Percentiles rank a stretch among this genome's conserved stretches.
Conservation (phyloP, 2,113 vertebrate genomes). For the Crotalus helleri region DNA sequence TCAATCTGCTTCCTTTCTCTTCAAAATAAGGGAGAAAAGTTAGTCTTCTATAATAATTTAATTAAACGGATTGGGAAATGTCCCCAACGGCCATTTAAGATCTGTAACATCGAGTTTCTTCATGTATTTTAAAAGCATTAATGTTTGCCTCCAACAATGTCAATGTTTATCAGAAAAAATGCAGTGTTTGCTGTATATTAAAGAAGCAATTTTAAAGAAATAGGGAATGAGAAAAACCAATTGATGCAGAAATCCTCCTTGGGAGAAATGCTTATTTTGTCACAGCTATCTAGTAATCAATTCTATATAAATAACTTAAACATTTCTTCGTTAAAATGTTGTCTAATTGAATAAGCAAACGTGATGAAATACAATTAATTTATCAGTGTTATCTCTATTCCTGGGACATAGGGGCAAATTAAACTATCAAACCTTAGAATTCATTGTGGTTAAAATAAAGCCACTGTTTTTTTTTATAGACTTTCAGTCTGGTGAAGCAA, state of each 20-base stretch:
- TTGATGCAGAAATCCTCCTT: background rate
- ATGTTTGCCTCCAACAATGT: background rate
- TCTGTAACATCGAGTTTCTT: background rate
- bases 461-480: background rate
- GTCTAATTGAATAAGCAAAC: background rate
- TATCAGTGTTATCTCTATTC: background rate
- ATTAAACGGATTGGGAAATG: background rate
- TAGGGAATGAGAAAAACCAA: background rate
- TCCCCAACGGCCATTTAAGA: background rate
- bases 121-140: background rate
- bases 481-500: background rate
- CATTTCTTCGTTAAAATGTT: background rate
- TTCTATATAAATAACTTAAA: background rate
- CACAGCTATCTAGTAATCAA: background rate
- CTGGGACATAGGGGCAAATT: background rate
- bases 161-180: background rate
- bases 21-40: background rate
- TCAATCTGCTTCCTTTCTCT: background rate
- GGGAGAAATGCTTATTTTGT: background rate
- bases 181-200: background rate
- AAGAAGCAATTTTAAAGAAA: background rate
- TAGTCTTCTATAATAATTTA: background rate
- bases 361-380: background rate
- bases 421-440: background rate
- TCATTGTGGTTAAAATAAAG: background rate